A percentile compares a stretch with the other conserved stretches of the same genome.
phyloP scores from a whole-genome alignment of 1,140 invertebrate species.

The Drosophila burlai region DNA sequence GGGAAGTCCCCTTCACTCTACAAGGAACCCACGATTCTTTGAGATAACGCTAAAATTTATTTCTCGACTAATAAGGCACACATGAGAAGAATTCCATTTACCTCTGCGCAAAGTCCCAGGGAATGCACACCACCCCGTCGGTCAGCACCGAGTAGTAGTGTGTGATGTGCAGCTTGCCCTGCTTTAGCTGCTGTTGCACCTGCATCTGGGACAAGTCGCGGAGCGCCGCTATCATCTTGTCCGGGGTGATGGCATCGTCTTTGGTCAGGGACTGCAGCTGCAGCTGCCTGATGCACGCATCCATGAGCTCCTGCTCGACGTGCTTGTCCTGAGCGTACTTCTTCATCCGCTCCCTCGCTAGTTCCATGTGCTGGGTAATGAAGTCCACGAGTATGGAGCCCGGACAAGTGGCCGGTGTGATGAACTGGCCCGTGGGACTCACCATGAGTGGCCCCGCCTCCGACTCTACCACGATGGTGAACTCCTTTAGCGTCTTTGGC shows the following conservation, averaged over 20 bases:
- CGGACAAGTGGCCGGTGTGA: slow-evolving; percentile 95
- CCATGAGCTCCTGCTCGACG: slow-evolving; percentile 90
- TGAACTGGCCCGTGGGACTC: slow-evolving; percentile 96
- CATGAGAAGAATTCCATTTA: slow-evolving; percentile 34
- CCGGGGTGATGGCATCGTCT: slow-evolving; percentile 95
- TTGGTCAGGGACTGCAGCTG: slow-evolving; percentile 90
- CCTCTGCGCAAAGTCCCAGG: slow-evolving; percentile 92
- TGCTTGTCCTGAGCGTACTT: slow-evolving; percentile 93
- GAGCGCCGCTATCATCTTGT: slow-evolving; percentile 94
- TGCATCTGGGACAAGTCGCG: slow-evolving; percentile 88
- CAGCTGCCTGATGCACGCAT: slow-evolving; percentile 89
- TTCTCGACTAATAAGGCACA: slow-evolving; percentile 64
- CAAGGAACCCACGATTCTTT: not conserved
- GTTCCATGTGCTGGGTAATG: slow-evolving; percentile 91
- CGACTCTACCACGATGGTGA: slow-evolving; percentile 96
- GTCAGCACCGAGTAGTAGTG: slow-evolving; percentile 96
- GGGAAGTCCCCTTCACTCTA: not conserved
- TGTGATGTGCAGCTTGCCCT: slow-evolving; percentile 91
- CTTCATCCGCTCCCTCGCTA: slow-evolving; percentile 89
- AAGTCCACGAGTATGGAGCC: slow-evolving; percentile 93
- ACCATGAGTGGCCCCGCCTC: slow-evolving; percentile 96
- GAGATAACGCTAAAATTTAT: slow-evolving; percentile 15
- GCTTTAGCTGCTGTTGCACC: slow-evolving; percentile 79
- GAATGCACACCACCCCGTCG: slow-evolving; percentile 96
- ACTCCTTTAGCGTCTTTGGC: slow-evolving; percentile 89